Percentiles rank a stretch among this genome's conserved stretches.
phyloP scores from a whole-genome alignment of 1,140 invertebrate species.

The Ganaspis sp. region DNA sequence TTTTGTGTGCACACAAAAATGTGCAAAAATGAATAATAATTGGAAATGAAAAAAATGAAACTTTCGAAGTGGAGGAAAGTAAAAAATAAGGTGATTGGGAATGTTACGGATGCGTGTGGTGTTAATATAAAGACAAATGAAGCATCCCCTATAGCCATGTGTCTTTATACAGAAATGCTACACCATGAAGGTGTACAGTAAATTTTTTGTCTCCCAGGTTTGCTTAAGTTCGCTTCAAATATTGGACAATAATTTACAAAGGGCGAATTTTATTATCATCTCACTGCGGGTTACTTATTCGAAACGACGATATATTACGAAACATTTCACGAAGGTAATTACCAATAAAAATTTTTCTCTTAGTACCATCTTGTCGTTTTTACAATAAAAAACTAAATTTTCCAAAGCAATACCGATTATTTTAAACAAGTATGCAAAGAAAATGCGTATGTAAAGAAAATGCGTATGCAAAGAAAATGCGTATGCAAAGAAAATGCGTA shows the following conservation, averaged over 20 bases:
- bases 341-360: too few species aligned
- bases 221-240: background rate
- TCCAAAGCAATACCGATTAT: too few species aligned
- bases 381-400: too few species aligned
- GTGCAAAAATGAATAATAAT: background rate
- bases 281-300: slow-evolving; percentile 58
- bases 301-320: slow-evolving; percentile 60
- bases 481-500: too few species aligned
- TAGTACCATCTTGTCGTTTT: too few species aligned
- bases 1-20: too few species aligned
- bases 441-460: too few species aligned
- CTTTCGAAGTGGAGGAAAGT: slow-evolving; percentile 12
- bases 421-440: too few species aligned
- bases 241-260: slow-evolving; percentile 50
- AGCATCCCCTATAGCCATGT: slow-evolving; percentile 67
- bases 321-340: too few species aligned
- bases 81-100: background rate
- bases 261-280: slow-evolving; percentile 56
- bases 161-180: slow-evolving; percentile 70
- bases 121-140: slow-evolving; percentile 76
- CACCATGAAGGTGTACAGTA: slow-evolving; percentile 49
- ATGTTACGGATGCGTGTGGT: slow-evolving; percentile 52
- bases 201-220: slow-evolving; percentile 55
- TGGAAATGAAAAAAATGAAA: too few species aligned
- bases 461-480: too few species aligned